These are phyloP conservation scores for Peucedramus taeniatus DNA, from an alignment of 2,113 vertebrate genomes.

Conservation along the genomic window DNA sequence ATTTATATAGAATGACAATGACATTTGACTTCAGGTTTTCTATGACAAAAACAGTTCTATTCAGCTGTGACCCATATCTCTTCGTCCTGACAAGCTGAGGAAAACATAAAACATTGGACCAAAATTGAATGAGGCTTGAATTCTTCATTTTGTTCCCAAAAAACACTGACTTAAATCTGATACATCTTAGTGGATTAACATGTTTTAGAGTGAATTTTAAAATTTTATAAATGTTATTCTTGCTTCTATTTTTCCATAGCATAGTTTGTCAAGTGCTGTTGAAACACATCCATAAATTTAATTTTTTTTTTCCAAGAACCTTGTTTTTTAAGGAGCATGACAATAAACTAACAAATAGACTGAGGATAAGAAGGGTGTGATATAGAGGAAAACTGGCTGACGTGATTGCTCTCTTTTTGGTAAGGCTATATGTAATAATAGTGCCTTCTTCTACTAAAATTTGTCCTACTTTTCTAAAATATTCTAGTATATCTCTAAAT, in stretches of 20 bases:
- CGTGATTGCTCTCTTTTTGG: not conserved
- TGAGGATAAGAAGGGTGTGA: not conserved
- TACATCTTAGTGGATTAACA: not conserved
- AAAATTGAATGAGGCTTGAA: not conserved
- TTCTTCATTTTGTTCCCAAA: not conserved
- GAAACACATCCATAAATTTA: not conserved
- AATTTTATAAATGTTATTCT: not conserved
- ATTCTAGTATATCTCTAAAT: not conserved
- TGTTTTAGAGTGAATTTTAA: not conserved
- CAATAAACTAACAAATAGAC: not conserved
- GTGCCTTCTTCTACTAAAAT: not conserved
- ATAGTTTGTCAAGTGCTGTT: not conserved
- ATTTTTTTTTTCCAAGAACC: not conserved
- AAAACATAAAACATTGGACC: not conserved
- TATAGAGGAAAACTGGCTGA: not conserved
- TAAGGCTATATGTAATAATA: not conserved
- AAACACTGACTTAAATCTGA: not conserved
- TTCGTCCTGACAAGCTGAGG: conserved; percentile 27
- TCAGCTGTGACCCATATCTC: conserved; percentile 28
- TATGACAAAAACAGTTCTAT: not conserved
- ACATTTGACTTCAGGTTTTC: conserved; percentile 45
- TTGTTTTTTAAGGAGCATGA: not conserved
- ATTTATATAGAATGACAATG: conserved; percentile 19
- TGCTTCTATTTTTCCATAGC: not conserved
- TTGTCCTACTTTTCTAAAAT: not conserved